Evolutionary conservation across 1,140 invertebrate genomes (phyloP).

Genomic region (Glossosoma conforme): DNA sequence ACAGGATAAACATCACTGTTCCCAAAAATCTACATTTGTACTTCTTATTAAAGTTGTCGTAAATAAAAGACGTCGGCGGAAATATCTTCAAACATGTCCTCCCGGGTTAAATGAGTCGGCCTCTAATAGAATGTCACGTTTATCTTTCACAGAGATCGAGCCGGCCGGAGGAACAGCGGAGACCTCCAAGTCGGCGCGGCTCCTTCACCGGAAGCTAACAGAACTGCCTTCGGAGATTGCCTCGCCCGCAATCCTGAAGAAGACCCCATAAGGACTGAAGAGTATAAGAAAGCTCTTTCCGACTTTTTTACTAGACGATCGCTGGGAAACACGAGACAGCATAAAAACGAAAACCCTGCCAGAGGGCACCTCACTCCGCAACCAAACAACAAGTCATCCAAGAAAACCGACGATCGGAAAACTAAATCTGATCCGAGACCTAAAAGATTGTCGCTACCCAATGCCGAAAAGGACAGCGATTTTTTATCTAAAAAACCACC

Average conservation of each 20-base stretch:
- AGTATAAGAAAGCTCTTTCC: slow-evolving; percentile 45
- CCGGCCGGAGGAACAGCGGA: slow-evolving; percentile 19
- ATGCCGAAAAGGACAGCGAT: slow-evolving; percentile 4
- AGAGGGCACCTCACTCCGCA: not conserved
- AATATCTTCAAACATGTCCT: not conserved
- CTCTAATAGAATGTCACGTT: not conserved
- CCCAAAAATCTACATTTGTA: not conserved
- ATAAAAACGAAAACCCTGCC: not conserved
- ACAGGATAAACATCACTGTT: not conserved
- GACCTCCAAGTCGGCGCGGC: slow-evolving; percentile 12
- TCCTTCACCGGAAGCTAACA: not conserved
- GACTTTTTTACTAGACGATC: slow-evolving; percentile 47
- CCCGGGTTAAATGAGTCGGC: not conserved
- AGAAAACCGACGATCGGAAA: slow-evolving; percentile 8
- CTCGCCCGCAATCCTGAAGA: slow-evolving; percentile 15
- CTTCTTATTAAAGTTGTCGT: not conserved
- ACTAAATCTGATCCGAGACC: slow-evolving; percentile 24
- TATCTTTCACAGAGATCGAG: slow-evolving; percentile 21
- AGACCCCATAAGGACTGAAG: slow-evolving; percentile 44
- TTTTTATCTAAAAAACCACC: slow-evolving; percentile 33
- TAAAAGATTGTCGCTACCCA: slow-evolving; percentile 20
- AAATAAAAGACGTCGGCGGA: too few relatives aligned
- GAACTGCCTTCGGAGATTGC: not conserved
- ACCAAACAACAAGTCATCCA: not conserved
- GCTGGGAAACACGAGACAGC: slow-evolving; percentile 9